Evolutionary conservation across 2,888 invertebrate species (phyloP).

Genomic region (Amphimallon solstitiale): DNA sequence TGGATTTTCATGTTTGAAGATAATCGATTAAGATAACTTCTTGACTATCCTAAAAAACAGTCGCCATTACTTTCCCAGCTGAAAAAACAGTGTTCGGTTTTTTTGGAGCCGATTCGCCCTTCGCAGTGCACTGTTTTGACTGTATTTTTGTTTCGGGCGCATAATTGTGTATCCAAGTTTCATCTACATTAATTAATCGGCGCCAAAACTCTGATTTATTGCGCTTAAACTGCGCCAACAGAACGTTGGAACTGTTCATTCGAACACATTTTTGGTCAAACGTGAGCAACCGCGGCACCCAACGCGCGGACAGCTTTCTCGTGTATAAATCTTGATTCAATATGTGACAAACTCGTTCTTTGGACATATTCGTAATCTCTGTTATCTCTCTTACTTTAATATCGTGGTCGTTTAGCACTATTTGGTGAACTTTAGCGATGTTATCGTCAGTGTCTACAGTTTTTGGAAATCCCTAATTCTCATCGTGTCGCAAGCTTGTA

Average conservation of each 20-base stretch:
- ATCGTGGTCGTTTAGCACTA: constrained; percentile 42
- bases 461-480: constrained; percentile 37
- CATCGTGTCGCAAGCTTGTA: constrained; percentile 39
- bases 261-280: too few relatives aligned
- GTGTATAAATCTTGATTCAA: too few relatives aligned
- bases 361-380: constrained; percentile 40
- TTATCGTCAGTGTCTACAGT: constrained; percentile 44
- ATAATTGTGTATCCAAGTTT: constrained; percentile 44
- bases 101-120: constrained; percentile 30
- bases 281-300: too few relatives aligned
- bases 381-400: constrained; percentile 43
- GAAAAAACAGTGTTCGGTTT: constrained; percentile 15
- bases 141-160: too few relatives aligned
- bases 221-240: too few relatives aligned
- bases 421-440: constrained; percentile 41
- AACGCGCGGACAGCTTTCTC: too few relatives aligned
- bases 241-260: too few relatives aligned
- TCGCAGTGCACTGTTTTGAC: constrained; percentile 25
- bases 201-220: too few relatives aligned
- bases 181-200: too few relatives aligned
- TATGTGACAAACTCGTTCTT: constrained; percentile 42
- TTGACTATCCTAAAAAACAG: constrained; percentile 32
- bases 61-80: constrained; percentile 30
- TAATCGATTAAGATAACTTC: constrained; percentile 26
- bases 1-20: too few relatives aligned